Conservation (phyloP, 1,140 invertebrate species). For the Sogatella furcifera region DNA sequence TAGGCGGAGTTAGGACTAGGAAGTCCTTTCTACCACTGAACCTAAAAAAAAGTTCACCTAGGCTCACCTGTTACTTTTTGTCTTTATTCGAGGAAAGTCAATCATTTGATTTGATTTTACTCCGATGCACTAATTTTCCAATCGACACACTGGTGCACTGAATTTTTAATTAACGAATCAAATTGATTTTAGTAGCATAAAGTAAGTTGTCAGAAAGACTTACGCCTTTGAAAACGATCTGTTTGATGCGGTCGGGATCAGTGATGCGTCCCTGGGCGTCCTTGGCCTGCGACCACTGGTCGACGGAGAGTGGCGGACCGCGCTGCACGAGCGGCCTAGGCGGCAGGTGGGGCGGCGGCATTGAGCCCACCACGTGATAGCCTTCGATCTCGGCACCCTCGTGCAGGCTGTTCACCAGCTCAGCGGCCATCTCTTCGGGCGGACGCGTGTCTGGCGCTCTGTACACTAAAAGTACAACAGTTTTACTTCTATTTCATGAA, state of each 20-base stretch:
- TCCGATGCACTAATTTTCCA: no score
- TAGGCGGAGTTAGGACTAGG: no score
- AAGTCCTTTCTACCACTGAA: no score
- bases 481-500: no score
- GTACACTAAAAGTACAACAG: conserved; percentile 33
- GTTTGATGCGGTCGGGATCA: conserved; percentile 55
- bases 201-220: no score
- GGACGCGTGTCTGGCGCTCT: conserved; percentile 37
- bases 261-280: conserved; percentile 64
- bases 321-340: conserved; percentile 38
- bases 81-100: no score
- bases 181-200: neutral
- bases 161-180: conserved; percentile 6
- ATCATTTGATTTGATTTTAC: no score
- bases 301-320: conserved; percentile 55
- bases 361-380: conserved; percentile 38
- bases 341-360: conserved; percentile 50
- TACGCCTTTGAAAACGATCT: conserved; percentile 84
- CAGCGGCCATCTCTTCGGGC: conserved; percentile 37
- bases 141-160: no score
- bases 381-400: conserved; percentile 32
- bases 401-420: conserved; percentile 35
- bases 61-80: no score
- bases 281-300: conserved; percentile 68
- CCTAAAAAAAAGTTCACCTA: no score